phyloP scores from a whole-genome alignment of 2,888 invertebrate species.

The Xanthia togata region DNA sequence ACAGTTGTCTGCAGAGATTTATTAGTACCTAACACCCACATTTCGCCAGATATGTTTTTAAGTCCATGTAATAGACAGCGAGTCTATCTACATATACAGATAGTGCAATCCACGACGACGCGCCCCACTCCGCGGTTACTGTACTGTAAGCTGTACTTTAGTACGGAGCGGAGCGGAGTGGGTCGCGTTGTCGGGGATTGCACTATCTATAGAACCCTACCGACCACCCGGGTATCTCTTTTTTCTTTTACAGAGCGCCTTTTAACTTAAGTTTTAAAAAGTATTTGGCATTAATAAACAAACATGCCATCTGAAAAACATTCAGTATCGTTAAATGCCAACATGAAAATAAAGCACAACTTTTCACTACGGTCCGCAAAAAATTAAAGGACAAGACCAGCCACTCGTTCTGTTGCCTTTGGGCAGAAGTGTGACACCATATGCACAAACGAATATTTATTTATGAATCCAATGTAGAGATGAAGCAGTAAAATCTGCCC shows the following conservation, averaged over 20 bases:
- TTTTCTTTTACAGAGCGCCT: not conserved
- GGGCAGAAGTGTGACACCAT: constrained; percentile 44
- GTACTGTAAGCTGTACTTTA: no score
- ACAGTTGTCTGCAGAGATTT: not conserved
- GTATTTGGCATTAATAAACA: not conserved
- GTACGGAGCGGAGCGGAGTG: no score
- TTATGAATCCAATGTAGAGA: constrained; percentile 46
- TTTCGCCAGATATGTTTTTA: not conserved
- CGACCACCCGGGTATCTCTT: not conserved
- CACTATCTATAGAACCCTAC: no score
- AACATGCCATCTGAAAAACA: not conserved
- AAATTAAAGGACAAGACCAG: constrained; percentile 34
- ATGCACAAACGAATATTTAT: constrained; percentile 49
- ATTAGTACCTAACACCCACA: not conserved
- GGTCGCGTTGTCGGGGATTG: no score
- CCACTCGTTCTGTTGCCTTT: constrained; percentile 35
- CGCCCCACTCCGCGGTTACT: no score
- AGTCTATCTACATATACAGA: no score
- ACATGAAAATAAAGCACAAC: constrained; percentile 24
- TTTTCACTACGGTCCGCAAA: constrained; percentile 13
- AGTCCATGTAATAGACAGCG: not conserved
- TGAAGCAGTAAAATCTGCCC: constrained; percentile 49
- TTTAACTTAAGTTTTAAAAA: not conserved
- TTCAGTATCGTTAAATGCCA: constrained; percentile 8
- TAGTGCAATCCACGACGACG: no score